Evolutionary conservation across 2,113 vertebrate species (phyloP), one percentile per base, ranked within the genome.

Genomic region (Thamnaconus septentrionalis): DNA sequence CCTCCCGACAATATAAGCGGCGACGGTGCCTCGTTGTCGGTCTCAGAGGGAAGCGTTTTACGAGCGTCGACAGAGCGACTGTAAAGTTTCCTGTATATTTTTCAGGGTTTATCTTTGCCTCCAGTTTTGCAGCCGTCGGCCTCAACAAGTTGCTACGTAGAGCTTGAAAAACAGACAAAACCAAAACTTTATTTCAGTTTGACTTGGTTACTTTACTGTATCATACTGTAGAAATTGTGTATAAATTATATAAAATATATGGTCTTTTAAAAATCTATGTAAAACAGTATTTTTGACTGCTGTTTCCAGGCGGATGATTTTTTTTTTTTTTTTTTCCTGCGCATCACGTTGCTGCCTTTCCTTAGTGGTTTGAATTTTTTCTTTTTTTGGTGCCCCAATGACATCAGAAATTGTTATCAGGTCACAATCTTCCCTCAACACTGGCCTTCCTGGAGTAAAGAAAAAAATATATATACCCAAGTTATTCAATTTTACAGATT

Each of bases 21-120:
- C 73, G 66, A 54, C 73, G 79, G 89, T 91, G 90, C 89, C 90
- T 92, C 90, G 69, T 31, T 31, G 18, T 71, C 54, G 47, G 64
- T 86, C 83, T 83, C 81, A 82, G 82, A 82, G 78, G 75, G 87
- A 85, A 72, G 74, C 59, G 64, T 83, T 88, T 51, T 49, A 71
- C 18, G 18, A 64, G 69, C 75, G 45, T 66, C 57, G 56, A 68
- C 71, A 59, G 61, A 56, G 59, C 62, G 46, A 51, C 71, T 76
- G 68, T 31, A 31, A 31, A 31, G 18, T 31, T 31, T 31, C 18
- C 18, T 31, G 63, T 81, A 71, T 86, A 83, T 82, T 85, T 87
- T 88, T 73, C 79, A 83, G 64, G 65, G 66, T 80, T 77, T 72
- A 59, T 40, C 81, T 77, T 72, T 60, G 41, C 66, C 76, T 61